A percentile compares a stretch with the other conserved stretches of the same genome.
phyloP scores from a whole-genome alignment of 1,140 invertebrate species.

The Capitella teleta region DNA sequence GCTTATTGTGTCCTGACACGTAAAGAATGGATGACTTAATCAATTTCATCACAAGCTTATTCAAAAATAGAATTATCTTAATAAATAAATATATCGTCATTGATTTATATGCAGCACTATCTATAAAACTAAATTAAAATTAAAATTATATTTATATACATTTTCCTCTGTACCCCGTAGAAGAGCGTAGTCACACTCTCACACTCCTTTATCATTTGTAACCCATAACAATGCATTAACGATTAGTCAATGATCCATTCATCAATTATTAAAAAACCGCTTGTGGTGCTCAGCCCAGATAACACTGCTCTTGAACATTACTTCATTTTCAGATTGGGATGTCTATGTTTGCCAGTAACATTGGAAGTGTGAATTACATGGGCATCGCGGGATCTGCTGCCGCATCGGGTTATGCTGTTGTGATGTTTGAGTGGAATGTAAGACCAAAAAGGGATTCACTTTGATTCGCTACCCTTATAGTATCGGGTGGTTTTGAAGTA shows the following conservation, averaged over 20 bases:
- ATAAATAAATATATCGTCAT: too few species aligned
- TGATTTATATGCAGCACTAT: too few species aligned
- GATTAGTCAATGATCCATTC: constrained; percentile 27
- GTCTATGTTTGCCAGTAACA: constrained; percentile 48
- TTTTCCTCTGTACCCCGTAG: neutral
- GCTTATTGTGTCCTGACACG: neutral
- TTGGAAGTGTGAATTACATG: constrained; percentile 48
- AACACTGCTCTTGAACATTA: neutral
- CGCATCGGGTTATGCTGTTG: constrained; percentile 28
- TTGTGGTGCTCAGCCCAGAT: neutral
- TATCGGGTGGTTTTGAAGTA: too few species aligned
- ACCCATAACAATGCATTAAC: constrained; percentile 15
- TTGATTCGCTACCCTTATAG: too few species aligned
- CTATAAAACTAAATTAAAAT: too few species aligned
- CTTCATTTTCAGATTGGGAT: constrained; percentile 42
- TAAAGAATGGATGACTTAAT: neutral
- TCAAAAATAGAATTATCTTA: neutral
- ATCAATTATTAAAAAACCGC: neutral
- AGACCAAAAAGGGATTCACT: too few species aligned
- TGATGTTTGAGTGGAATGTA: too few species aligned
- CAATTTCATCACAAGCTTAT: neutral
- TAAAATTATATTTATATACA: neutral
- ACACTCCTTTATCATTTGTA: neutral
- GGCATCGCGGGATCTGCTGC: constrained; percentile 46
- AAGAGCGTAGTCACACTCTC: neutral